Conservation (phyloP, 2,888 invertebrate species). For the Dexiosoma caninum region DNA sequence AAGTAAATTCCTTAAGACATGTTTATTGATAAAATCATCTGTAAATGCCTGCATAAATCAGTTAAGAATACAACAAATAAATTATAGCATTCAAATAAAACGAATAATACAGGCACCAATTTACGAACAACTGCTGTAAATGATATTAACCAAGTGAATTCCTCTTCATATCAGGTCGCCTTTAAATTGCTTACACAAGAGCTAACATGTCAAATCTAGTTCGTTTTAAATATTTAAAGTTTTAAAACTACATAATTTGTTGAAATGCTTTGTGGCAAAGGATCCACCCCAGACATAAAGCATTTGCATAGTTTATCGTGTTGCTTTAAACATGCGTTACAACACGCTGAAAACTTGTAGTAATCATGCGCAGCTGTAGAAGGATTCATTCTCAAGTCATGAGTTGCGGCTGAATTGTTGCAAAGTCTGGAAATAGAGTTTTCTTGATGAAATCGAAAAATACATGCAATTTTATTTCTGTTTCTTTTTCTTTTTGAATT, state of each 20-base stretch:
- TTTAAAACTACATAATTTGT: background rate
- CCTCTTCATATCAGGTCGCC: background rate
- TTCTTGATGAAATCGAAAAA: slow-evolving; percentile 6
- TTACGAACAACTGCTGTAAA: background rate
- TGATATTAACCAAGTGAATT: background rate
- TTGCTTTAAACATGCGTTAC: slow-evolving; percentile 20
- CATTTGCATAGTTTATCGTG: background rate
- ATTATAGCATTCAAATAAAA: slow-evolving; percentile 18
- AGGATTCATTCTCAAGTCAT: background rate
- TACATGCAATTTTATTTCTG: background rate
- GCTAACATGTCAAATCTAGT: background rate
- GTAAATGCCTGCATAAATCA: slow-evolving; percentile 37
- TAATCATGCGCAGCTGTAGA: slow-evolving; percentile 1
- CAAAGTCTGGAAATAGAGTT: background rate
- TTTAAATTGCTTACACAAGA: background rate
- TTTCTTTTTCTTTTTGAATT: background rate
- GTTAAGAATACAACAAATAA: slow-evolving; percentile 32
- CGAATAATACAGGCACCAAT: slow-evolving; percentile 6
- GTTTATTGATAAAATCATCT: slow-evolving; percentile 42
- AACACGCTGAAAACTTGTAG: slow-evolving; percentile 8
- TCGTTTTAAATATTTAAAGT: no score
- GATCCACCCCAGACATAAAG: background rate
- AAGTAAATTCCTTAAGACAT: slow-evolving; percentile 45
- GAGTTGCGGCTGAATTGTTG: background rate
- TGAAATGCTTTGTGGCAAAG: background rate